A percentile compares a stretch with the other conserved stretches of the same genome.
Evolutionary conservation across 37 sponge, comb jelly and placozoan genomes (phyloP).

Genomic region (Tethya wilhelma): DNA sequence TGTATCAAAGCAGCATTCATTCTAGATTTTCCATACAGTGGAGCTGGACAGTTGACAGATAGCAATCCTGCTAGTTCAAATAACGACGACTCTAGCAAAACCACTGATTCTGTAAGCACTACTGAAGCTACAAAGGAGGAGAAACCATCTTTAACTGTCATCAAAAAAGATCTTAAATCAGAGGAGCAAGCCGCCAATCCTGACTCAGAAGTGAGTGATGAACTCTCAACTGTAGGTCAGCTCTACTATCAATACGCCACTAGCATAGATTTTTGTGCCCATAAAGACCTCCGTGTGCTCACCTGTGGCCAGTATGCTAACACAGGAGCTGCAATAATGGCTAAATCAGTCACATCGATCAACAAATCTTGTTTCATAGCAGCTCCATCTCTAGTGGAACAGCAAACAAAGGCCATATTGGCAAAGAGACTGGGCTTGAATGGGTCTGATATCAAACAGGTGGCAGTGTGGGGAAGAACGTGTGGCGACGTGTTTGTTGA

Average conservation of each 20-base stretch:
- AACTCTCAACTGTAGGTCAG: neutral
- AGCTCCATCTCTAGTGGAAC: constrained; percentile 31
- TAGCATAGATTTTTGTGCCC: constrained; percentile 45
- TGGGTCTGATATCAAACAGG: constrained; percentile 36
- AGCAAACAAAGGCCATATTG: constrained; percentile 56
- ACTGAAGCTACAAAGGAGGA: neutral
- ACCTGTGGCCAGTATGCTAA: constrained; percentile 56
- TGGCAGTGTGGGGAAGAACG: constrained; percentile 37
- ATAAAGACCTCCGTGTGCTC: constrained; percentile 52
- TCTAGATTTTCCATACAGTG: constrained; percentile 35
- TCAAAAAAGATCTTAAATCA: neutral
- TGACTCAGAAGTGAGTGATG: neutral
- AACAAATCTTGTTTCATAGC: constrained; percentile 22
- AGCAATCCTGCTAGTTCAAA: no score
- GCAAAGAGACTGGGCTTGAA: constrained; percentile 55
- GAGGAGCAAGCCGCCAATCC: neutral
- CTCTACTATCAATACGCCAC: constrained; percentile 62
- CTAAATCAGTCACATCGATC: constrained; percentile 31
- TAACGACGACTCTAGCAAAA: no score
- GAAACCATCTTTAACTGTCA: neutral
- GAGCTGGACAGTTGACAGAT: no score
- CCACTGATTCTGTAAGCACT: no score
- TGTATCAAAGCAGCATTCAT: constrained; percentile 50
- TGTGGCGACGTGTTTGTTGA: constrained; percentile 9
- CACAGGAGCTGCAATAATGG: constrained; percentile 50